Percentiles rank a stretch among this genome's conserved stretches.
Evolutionary conservation across 2,113 vertebrate species (phyloP).

Genomic region (Sturnira hondurensis): DNA sequence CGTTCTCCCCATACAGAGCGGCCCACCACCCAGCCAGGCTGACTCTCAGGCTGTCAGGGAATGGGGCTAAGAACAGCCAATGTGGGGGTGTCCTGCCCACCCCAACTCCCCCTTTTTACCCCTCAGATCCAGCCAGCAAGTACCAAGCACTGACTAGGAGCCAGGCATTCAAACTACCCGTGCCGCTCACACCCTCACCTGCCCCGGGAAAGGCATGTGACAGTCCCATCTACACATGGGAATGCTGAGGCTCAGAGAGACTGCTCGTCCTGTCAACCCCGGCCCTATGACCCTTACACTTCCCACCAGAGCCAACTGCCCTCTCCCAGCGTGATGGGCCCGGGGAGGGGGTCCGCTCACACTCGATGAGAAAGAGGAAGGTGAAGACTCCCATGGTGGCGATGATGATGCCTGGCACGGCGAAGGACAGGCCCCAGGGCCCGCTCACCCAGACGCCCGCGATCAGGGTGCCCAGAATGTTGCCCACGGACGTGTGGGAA

Average conservation of each 20-base stretch:
- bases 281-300: too few relatives aligned
- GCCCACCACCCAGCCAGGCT: background rate
- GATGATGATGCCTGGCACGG: slow-evolving; percentile 93
- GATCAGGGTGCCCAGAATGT: slow-evolving; percentile 96
- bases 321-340: background rate
- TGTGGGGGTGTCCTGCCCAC: background rate
- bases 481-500: slow-evolving; percentile 97
- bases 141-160: background rate
- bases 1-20: background rate
- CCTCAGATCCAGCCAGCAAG: background rate
- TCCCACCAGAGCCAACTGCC: background rate
- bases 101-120: fast-evolving
- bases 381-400: slow-evolving; percentile 86
- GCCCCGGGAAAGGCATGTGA: background rate
- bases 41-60: background rate
- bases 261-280: background rate
- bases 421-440: slow-evolving; percentile 92
- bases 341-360: slow-evolving; percentile 80
- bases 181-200: background rate
- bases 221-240: background rate
- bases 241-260: background rate
- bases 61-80: background rate
- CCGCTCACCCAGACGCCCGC: slow-evolving; percentile 90
- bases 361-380: slow-evolving; percentile 97
- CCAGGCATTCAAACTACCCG: background rate